These are phyloP conservation scores for Alca torda DNA, from an alignment of 2,797 vertebrate genomes.

Conservation along the genomic window DNA sequence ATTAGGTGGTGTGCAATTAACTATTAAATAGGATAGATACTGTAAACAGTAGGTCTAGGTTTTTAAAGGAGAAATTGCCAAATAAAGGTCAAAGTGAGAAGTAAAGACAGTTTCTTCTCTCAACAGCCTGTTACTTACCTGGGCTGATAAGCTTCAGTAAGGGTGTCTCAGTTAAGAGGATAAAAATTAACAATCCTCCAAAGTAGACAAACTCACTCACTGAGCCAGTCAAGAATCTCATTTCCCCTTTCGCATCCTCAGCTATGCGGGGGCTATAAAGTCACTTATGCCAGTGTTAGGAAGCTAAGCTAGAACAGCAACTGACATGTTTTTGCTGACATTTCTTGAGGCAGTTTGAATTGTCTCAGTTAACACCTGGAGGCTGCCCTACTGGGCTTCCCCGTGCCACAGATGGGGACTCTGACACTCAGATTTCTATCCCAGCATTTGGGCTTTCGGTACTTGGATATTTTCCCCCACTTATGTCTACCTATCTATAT, in stretches of 20 bases:
- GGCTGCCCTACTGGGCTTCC: not conserved
- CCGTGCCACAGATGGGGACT: not conserved
- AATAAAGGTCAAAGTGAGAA: slow-evolving; percentile 16
- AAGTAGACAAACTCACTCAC: not conserved
- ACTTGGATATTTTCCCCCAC: not conserved
- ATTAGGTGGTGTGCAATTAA: not conserved
- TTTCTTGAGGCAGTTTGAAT: not conserved
- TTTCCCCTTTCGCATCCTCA: not conserved
- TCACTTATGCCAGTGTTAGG: not conserved
- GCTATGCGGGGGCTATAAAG: not conserved
- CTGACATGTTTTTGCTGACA: not conserved
- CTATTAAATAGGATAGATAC: slow-evolving; percentile 22
- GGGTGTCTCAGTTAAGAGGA: slow-evolving; percentile 26
- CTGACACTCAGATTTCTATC: not conserved
- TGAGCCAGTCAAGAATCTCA: not conserved
- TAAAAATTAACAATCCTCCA: slow-evolving; percentile 40
- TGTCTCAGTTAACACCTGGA: not conserved
- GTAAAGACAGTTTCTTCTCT: not conserved
- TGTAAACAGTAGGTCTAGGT: not conserved
- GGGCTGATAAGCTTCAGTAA: slow-evolving; percentile 12
- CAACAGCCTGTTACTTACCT: slow-evolving; percentile 2
- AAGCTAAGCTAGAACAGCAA: not conserved
- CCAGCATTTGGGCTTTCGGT: not conserved
- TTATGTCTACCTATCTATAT: not conserved
- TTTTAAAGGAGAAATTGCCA: not conserved